These are phyloP conservation scores for Trachelus tabidus DNA, from an alignment of 2,888 invertebrate genomes.

Conservation along the genomic window DNA sequence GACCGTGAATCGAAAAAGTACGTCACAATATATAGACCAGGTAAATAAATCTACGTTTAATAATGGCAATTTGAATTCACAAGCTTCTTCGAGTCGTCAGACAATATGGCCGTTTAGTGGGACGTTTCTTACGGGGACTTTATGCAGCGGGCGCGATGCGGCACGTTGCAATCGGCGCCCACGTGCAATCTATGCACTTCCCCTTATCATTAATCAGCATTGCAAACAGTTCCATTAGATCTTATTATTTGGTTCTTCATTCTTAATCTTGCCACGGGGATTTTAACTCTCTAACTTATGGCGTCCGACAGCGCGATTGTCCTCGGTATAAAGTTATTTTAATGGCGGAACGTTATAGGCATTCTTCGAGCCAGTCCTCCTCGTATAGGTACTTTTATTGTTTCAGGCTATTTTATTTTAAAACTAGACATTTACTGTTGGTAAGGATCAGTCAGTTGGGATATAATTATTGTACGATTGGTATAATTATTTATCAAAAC, in stretches of 20 bases:
- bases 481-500: constrained; percentile 52
- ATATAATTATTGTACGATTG: too few species aligned
- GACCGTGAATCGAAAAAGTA: too few species aligned
- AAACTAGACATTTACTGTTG: too few species aligned
- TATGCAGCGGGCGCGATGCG: not conserved
- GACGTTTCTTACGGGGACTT: not conserved
- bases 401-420: too few species aligned
- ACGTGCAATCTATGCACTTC: constrained; percentile 35
- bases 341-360: too few species aligned
- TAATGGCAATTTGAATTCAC: not conserved
- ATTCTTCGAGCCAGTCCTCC: not conserved
- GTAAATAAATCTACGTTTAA: too few species aligned
- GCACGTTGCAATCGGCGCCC: constrained; percentile 22
- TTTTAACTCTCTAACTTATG: constrained; percentile 36
- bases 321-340: not conserved
- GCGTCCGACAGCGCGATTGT: constrained; percentile 33
- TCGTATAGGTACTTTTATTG: not conserved
- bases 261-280: constrained; percentile 8
- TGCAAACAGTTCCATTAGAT: constrained; percentile 43
- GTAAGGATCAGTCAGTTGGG: too few species aligned
- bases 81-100: not conserved
- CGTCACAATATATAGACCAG: too few species aligned
- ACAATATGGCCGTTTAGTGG: too few species aligned
- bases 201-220: constrained; percentile 42
- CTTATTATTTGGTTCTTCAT: constrained; percentile 22